phyloP scores from a whole-genome alignment of 1,140 invertebrate genomes.

The Ctenoplectra terminalis region DNA sequence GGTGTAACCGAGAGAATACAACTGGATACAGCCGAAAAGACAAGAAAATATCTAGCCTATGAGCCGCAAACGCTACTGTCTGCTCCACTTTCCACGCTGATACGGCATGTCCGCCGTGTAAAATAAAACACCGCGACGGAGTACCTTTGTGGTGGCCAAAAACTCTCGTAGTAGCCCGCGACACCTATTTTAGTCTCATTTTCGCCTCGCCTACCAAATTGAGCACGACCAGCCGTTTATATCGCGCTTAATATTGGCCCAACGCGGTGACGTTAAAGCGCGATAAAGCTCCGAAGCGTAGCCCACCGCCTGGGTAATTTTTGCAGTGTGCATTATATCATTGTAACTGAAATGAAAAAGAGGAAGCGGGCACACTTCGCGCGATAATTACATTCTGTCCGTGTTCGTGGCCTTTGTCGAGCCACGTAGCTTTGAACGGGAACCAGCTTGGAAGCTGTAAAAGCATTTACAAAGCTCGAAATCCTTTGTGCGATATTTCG shows the following conservation, averaged over 20 bases:
- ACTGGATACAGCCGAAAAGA: constrained; percentile 25
- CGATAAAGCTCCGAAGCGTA: constrained; percentile 51
- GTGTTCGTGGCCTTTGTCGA: neutral
- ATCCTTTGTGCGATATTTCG: constrained; percentile 1
- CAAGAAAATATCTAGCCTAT: constrained; percentile 51
- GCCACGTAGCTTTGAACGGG: neutral
- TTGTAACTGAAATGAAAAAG: constrained; percentile 18
- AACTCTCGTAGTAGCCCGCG: constrained; percentile 40
- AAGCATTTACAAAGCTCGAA: neutral
- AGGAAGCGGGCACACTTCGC: neutral
- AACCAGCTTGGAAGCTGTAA: neutral
- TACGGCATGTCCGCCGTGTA: constrained; percentile 62
- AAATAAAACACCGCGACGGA: constrained; percentile 57
- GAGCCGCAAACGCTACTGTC: constrained; percentile 41
- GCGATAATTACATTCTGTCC: constrained; percentile 18
- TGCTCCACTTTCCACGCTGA: constrained; percentile 65
- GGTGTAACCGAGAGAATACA: constrained; percentile 28
- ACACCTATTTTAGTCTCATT: constrained; percentile 51
- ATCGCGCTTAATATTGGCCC: constrained; percentile 67
- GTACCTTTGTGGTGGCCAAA: constrained; percentile 47
- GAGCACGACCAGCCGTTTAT: constrained; percentile 62
- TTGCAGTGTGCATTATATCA: constrained; percentile 15
- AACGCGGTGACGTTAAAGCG: constrained; percentile 55
- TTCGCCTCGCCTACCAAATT: constrained; percentile 49
- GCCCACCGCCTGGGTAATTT: constrained; percentile 37